Conservation (phyloP, 2,797 vertebrate species). For the Coregonus ussuriensis region DNA sequence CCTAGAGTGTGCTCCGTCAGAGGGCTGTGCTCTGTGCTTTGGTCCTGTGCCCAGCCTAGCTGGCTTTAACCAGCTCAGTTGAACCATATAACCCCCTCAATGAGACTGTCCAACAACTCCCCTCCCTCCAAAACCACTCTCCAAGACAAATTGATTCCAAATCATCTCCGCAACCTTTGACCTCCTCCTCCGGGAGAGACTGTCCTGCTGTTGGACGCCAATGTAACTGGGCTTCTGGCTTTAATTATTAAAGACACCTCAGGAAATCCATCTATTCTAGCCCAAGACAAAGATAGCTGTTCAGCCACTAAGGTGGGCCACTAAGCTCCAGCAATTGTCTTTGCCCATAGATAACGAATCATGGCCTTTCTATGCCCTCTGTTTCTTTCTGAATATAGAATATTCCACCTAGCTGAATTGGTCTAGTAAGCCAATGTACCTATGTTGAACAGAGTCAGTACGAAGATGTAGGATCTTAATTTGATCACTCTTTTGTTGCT, state of each 20-base stretch:
- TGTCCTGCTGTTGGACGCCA: too few relatives aligned
- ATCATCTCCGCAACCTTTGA: neutral
- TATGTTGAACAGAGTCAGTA: too few relatives aligned
- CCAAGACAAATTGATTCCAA: neutral
- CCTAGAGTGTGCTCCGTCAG: conserved; percentile 37
- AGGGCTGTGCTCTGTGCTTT: conserved; percentile 41
- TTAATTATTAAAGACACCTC: too few relatives aligned
- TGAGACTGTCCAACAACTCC: neutral
- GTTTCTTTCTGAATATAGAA: too few relatives aligned
- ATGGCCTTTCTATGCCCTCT: neutral
- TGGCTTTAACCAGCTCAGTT: conserved; percentile 44
- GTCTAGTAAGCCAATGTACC: too few relatives aligned
- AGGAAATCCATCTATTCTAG: too few relatives aligned
- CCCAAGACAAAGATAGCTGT: too few relatives aligned
- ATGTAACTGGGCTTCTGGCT: too few relatives aligned
- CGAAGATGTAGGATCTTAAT: too few relatives aligned
- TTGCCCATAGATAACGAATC: neutral
- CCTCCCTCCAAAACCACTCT: neutral
- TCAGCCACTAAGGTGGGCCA: neutral
- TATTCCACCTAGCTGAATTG: too few relatives aligned
- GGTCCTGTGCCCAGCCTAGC: conserved; percentile 29
- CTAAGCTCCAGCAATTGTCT: neutral
- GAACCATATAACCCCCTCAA: conserved; percentile 6
- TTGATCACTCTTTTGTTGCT: too few relatives aligned
- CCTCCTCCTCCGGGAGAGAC: too few relatives aligned